Evolutionary conservation across 1,140 invertebrate genomes (phyloP).

Genomic region (Procambarus virginalis): DNA sequence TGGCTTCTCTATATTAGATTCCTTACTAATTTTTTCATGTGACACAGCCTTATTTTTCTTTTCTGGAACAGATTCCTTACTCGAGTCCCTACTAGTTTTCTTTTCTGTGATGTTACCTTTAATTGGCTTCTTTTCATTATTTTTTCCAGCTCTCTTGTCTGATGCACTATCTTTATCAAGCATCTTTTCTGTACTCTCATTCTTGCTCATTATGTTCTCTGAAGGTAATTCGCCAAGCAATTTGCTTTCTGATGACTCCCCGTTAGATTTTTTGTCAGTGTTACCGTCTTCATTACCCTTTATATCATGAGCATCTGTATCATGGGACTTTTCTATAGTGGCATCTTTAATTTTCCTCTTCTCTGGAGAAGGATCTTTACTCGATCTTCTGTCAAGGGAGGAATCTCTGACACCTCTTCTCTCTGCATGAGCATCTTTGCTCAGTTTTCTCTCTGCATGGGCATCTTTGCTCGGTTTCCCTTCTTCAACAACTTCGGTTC

Average conservation of each 20-base stretch:
- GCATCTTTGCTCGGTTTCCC: conserved; percentile 15
- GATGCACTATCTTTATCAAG: background rate
- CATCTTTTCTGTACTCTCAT: background rate
- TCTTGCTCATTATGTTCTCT: background rate
- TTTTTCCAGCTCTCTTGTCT: conserved; percentile 16
- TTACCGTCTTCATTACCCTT: background rate
- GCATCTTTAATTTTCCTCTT: conserved; percentile 24
- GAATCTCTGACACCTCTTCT: conserved; percentile 8
- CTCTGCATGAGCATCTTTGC: background rate
- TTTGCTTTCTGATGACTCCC: background rate
- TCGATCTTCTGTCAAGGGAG: conserved; percentile 15
- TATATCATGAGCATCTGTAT: conserved; percentile 3
- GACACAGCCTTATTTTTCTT: conserved; percentile 2
- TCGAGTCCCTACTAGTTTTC: background rate
- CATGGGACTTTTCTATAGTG: background rate
- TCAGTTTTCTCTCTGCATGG: background rate
- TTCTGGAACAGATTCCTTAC: conserved; percentile 14
- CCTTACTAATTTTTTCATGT: conserved; percentile 6
- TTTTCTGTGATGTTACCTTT: conserved; percentile 20
- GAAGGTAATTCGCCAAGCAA: background rate
- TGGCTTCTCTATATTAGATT: conserved; percentile 8
- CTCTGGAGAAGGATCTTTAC: conserved; percentile 25
- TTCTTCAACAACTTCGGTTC: conserved; percentile 19
- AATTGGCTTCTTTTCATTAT: conserved; percentile 24
- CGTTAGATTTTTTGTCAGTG: conserved; percentile 26